Percentiles rank a stretch among this genome's conserved stretches.
phyloP scores from a whole-genome alignment of 1,140 invertebrate genomes.

The Ptiloglossa arizonensis region DNA sequence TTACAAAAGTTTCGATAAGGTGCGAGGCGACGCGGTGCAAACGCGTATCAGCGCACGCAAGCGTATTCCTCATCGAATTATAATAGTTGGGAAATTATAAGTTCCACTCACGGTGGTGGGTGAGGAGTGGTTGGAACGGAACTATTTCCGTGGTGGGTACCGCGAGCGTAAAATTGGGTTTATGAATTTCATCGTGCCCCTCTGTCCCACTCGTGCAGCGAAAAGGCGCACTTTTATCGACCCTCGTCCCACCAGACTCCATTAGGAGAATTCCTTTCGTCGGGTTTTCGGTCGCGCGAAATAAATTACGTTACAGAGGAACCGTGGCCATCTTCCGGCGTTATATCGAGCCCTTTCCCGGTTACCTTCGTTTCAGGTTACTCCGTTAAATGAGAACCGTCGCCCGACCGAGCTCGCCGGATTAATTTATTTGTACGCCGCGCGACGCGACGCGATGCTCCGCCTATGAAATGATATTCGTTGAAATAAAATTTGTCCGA shows the following conservation, averaged over 20 bases:
- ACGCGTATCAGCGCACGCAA: background rate
- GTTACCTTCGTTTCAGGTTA: background rate
- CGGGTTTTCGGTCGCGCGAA: background rate
- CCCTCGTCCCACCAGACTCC: background rate
- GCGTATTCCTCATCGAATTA: constrained; percentile 4
- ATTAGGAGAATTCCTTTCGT: constrained; percentile 21
- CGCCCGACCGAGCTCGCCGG: background rate
- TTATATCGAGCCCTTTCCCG: too few species aligned
- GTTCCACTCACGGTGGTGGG: background rate
- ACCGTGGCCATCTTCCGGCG: too few species aligned
- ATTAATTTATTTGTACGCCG: background rate
- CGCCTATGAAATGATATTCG: background rate
- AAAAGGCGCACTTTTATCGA: background rate
- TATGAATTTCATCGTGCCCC: background rate
- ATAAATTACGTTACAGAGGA: constrained; percentile 1
- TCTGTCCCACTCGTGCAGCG: background rate
- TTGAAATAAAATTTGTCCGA: background rate
- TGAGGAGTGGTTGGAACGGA: too few species aligned
- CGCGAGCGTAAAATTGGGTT: background rate
- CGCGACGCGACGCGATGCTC: background rate
- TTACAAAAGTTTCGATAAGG: constrained; percentile 5
- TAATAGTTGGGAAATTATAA: background rate
- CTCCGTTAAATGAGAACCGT: background rate
- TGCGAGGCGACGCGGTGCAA: background rate
- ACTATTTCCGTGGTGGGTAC: background rate